phyloP scores from a whole-genome alignment of 2,113 vertebrate species.

The Procapra przewalskii region DNA sequence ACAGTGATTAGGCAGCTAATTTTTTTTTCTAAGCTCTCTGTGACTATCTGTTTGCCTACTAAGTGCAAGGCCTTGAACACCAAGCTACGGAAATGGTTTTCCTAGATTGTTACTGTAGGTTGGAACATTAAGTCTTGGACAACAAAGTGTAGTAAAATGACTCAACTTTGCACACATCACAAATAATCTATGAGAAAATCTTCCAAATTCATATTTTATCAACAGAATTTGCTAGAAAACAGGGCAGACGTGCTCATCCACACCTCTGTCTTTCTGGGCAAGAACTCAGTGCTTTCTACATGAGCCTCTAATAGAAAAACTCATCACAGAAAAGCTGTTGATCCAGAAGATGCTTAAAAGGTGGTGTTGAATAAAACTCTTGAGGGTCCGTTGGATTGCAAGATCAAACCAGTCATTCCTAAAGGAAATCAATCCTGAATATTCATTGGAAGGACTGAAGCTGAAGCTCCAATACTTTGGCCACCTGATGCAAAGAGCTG shows the following conservation, averaged over 20 bases:
- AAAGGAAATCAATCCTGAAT: neutral
- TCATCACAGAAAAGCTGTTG: neutral
- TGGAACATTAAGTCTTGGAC: neutral
- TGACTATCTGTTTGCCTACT: neutral
- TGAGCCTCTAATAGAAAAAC: neutral
- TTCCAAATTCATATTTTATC: neutral
- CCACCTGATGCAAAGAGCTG: neutral
- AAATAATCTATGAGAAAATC: neutral
- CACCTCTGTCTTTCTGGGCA: neutral
- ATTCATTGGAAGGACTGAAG: neutral
- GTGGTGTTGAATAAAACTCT: neutral
- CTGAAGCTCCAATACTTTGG: neutral
- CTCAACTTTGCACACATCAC: neutral
- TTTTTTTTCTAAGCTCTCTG: neutral
- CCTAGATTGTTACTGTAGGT: neutral
- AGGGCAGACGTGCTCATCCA: neutral
- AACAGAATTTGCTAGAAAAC: slow-evolving; percentile 6
- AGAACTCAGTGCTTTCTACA: neutral
- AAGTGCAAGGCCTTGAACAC: neutral
- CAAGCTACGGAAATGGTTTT: neutral
- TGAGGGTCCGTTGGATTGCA: neutral
- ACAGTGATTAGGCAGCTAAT: neutral
- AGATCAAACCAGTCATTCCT: neutral
- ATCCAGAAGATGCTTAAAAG: neutral
- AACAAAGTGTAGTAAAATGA: neutral